A percentile compares a stretch with the other conserved stretches of the same genome.
Evolutionary conservation across 2,888 invertebrate species (phyloP).

Genomic region (Eupithecia exiguata): DNA sequence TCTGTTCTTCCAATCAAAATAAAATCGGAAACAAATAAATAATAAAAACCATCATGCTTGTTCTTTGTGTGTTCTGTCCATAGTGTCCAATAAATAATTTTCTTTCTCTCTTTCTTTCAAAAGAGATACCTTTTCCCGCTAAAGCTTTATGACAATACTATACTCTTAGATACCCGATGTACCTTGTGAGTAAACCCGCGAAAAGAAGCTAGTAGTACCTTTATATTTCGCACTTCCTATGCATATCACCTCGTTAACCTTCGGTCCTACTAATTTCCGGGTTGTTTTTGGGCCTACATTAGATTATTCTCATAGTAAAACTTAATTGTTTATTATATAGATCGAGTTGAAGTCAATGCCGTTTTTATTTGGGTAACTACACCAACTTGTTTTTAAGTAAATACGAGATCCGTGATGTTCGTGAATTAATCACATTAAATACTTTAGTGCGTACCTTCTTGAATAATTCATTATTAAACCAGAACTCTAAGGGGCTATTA

Average conservation of each 20-base stretch:
- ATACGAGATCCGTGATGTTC: background rate
- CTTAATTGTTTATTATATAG: slow-evolving; percentile 1
- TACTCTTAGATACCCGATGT: background rate
- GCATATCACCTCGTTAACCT: background rate
- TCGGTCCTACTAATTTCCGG: background rate
- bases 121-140: too few species aligned
- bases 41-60: too few species aligned
- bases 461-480: too few species aligned
- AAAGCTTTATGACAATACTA: background rate
- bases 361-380: background rate
- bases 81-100: too few species aligned
- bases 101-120: too few species aligned
- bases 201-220: background rate
- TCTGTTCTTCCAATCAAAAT: too few species aligned
- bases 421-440: background rate
- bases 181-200: background rate
- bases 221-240: slow-evolving; percentile 4
- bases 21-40: too few species aligned
- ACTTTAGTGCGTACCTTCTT: too few species aligned
- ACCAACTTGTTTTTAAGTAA: background rate
- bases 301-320: background rate
- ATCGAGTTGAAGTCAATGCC: background rate
- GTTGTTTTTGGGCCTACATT: background rate
- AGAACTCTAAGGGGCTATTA: too few species aligned
- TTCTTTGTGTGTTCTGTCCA: too few species aligned